phyloP scores from a whole-genome alignment of 1,140 invertebrate genomes.

The Grapholita molesta region DNA sequence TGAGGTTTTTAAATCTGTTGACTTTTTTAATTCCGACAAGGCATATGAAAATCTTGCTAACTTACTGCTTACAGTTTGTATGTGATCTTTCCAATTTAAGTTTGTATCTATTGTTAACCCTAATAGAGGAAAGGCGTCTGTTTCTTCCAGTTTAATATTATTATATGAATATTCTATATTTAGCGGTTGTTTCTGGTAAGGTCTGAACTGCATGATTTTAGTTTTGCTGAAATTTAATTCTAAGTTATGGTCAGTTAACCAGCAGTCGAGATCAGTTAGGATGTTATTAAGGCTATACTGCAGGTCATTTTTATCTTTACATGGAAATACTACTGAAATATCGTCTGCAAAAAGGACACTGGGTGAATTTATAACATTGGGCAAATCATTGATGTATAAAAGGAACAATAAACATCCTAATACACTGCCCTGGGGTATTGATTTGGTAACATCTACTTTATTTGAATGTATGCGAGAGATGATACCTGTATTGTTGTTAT shows the following conservation, averaged over 20 bases:
- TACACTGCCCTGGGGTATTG: too few species aligned
- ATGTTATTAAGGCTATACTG: not conserved
- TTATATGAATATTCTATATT: constrained; percentile 4
- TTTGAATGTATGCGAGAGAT: too few species aligned
- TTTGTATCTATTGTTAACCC: constrained; percentile 12
- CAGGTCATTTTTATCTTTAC: not conserved
- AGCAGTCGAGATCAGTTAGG: not conserved
- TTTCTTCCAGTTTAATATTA: not conserved
- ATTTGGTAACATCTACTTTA: too few species aligned
- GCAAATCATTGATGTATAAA: too few species aligned
- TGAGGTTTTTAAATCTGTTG: not conserved
- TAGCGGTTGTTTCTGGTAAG: not conserved
- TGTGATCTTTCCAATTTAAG: not conserved
- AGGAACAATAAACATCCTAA: too few species aligned
- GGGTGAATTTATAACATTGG: too few species aligned
- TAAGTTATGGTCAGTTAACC: constrained; percentile 5
- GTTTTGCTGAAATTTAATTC: too few species aligned
- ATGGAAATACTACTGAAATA: not conserved
- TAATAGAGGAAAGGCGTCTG: not conserved
- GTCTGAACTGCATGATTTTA: not conserved
- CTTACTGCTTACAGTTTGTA: not conserved
- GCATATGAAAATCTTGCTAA: constrained; percentile 16
- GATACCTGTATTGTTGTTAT: too few species aligned
- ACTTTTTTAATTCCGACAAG: not conserved
- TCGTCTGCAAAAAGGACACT: constrained; percentile 8